Evolutionary conservation across 1,140 invertebrate genomes (phyloP).

Genomic region (Lethocerus indicus): DNA sequence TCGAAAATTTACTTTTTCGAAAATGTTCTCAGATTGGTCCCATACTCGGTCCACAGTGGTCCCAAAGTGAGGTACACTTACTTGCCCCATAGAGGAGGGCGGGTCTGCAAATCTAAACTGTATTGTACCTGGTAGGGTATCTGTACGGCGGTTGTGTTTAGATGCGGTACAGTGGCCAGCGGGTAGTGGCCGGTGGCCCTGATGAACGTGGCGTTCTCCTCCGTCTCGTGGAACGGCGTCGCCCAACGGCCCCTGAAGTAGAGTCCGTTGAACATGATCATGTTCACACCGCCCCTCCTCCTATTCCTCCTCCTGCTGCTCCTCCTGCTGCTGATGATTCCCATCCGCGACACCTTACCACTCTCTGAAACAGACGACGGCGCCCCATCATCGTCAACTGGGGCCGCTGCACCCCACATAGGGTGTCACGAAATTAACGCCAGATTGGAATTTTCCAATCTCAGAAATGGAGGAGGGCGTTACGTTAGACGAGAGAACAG

Average conservation of each 20-base stretch:
- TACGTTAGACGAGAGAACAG: too few relatives aligned
- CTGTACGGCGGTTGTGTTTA: constrained; percentile 35
- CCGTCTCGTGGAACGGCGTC: constrained; percentile 24
- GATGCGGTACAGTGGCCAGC: constrained; percentile 29
- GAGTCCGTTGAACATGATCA: constrained; percentile 44
- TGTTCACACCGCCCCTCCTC: constrained; percentile 19
- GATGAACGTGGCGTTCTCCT: constrained; percentile 33
- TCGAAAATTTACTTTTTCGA: too few relatives aligned
- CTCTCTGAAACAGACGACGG: too few relatives aligned
- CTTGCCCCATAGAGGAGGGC: neutral
- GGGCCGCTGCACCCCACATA: too few relatives aligned
- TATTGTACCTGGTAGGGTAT: constrained; percentile 33
- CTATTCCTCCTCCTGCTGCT: neutral
- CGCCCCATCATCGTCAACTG: too few relatives aligned
- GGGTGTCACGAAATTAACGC: too few relatives aligned
- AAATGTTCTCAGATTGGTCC: too few relatives aligned
- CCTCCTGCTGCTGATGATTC: neutral
- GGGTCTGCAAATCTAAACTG: neutral
- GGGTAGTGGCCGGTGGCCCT: constrained; percentile 30
- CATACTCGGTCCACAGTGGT: too few relatives aligned
- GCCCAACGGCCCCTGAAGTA: constrained; percentile 38
- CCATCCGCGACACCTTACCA: neutral
- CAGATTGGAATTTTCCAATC: too few relatives aligned
- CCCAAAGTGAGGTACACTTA: too few relatives aligned
- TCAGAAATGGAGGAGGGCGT: too few relatives aligned